Conservation (phyloP, 2,888 invertebrate species). For the Ichneumoninae sp. region DNA sequence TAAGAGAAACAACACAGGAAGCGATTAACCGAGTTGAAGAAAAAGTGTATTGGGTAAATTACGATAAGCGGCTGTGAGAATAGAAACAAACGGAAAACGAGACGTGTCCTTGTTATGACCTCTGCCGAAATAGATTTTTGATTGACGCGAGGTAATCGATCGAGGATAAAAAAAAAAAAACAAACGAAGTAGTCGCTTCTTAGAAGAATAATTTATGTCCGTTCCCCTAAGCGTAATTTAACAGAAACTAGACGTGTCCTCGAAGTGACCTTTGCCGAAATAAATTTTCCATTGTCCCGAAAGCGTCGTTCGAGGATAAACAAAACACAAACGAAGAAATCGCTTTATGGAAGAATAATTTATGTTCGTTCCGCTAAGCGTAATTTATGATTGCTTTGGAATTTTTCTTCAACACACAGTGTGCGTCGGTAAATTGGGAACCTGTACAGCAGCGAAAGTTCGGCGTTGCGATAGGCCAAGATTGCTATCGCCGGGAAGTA, state of each 20-base stretch:
- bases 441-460: background rate
- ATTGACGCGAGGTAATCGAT: background rate
- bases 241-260: background rate
- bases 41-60: background rate
- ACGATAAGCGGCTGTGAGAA: background rate
- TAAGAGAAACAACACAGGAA: conserved; percentile 12
- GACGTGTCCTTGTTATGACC: background rate
- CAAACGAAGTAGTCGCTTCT: conserved; percentile 6
- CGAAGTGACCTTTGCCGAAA: background rate
- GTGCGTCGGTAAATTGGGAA: background rate
- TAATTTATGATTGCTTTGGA: background rate
- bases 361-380: background rate
- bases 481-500: conserved; percentile 12
- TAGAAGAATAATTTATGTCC: conserved; percentile 6
- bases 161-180: background rate
- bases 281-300: background rate
- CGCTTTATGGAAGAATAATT: conserved; percentile 1
- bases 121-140: background rate
- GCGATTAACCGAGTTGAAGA: background rate
- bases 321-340: background rate
- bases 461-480: background rate
- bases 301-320: too few relatives aligned
- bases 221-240: background rate
- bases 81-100: background rate
- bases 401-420: background rate